Evolutionary conservation across 2,888 invertebrate species (phyloP).

Genomic region (Xestia rhomboidea): DNA sequence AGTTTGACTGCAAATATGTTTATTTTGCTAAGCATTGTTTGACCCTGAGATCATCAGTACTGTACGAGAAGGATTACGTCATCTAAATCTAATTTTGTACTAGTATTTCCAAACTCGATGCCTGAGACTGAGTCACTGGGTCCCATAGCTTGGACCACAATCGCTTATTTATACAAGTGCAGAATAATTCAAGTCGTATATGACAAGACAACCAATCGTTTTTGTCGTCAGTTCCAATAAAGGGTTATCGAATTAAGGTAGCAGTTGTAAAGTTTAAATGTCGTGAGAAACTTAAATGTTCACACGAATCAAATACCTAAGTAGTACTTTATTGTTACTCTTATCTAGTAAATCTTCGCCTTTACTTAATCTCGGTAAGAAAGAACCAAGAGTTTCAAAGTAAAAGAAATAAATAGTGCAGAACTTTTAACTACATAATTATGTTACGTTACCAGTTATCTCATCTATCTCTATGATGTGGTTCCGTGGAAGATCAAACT

Average conservation of each 20-base stretch:
- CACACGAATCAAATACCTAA: slow-evolving; percentile 19
- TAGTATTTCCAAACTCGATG: slow-evolving; percentile 43
- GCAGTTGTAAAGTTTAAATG: slow-evolving; percentile 13
- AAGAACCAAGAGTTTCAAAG: slow-evolving; percentile 12
- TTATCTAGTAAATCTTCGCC: slow-evolving; percentile 32
- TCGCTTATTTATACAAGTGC: slow-evolving; percentile 23
- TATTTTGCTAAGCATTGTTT: slow-evolving; percentile 46
- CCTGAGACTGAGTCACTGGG: slow-evolving; percentile 47
- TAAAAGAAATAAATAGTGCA: slow-evolving; percentile 46
- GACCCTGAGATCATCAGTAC: slow-evolving; percentile 58
- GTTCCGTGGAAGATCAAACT: slow-evolving; percentile 41
- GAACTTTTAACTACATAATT: slow-evolving; percentile 39
- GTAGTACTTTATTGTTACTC: slow-evolving; percentile 20
- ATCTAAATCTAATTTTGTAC: slow-evolving; percentile 45
- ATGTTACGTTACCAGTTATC: slow-evolving; percentile 36
- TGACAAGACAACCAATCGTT: slow-evolving; percentile 19
- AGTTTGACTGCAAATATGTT: slow-evolving; percentile 47
- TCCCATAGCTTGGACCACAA: slow-evolving; percentile 11
- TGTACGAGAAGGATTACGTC: slow-evolving; percentile 57
- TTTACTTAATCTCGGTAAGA: slow-evolving; percentile 33
- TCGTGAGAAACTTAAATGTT: slow-evolving; percentile 53
- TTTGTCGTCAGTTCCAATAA: slow-evolving; percentile 39
- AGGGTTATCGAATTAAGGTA: slow-evolving; percentile 46
- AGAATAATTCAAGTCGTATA: slow-evolving; percentile 33
- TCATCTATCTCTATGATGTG: slow-evolving; percentile 43